Base-by-base conservation (phyloP, 2,888 invertebrate species). In the Brachycybe producta region DNA sequence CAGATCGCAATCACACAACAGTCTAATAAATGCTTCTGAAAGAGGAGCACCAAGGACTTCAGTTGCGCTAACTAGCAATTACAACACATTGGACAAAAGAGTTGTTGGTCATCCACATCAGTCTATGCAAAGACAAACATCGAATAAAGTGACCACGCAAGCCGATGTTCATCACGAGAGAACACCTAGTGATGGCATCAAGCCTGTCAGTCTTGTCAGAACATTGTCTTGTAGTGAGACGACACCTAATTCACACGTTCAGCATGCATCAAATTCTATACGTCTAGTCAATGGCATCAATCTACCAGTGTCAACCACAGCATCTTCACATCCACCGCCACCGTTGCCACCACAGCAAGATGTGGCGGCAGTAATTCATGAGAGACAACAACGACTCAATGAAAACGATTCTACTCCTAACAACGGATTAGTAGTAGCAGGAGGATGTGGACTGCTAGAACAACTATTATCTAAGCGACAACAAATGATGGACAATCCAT, bases 161-260 rank as follows among this genome's bases (percentile, higher is more conserved):
- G 87, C 86, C 1, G 84, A 85, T 70, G 82, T 87, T 34, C 86
- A 87, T 63, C 84, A 80, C 58, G 86, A 65, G 41, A 49, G 56
- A 35, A 55, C 53, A 13, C 47, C 46, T 11, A 56, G 53, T 15
- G 53, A 54, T 34, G 49, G 38, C 26, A 44, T 34, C 23, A 21
- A 34, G 34, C 45, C 45, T 2, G 45, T 45, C 8, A n/a, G 35
- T 26, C n/a, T 45, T 5, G 51, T 40, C 44, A 46, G 49, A 30
- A 32, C 30, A 48, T 40, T 32, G 23, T 30, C 40, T n/a, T n/a
- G n/a, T n/a, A n/a, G n/a, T n/a, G 19, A 23, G 46, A 39, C 17
- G 30, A 46, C 49, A 8, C 49, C 28, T 28, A 13, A 23, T 26
- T 17, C 15, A 5, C 15, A 15, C 32, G n/a, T n/a, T n/a, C n/a